Evolutionary conservation across 2,888 invertebrate genomes (phyloP).

Genomic region (Meteorus colon): DNA sequence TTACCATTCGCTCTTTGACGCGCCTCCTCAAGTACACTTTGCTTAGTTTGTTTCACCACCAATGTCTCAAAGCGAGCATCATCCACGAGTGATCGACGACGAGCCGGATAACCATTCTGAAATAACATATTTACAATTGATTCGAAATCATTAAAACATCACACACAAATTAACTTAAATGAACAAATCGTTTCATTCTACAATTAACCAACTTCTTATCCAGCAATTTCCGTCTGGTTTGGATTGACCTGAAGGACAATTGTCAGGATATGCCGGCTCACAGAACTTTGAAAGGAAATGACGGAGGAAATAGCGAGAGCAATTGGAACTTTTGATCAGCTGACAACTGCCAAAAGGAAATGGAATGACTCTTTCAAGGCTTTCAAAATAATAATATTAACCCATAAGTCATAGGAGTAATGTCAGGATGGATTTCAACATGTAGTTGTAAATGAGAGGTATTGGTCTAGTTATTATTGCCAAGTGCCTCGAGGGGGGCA

Average conservation of each 20-base stretch:
- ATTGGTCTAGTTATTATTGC: neutral
- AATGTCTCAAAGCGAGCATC: constrained; percentile 98
- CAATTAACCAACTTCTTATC: constrained; percentile 4
- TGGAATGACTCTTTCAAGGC: constrained; percentile 2
- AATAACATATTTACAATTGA: constrained; percentile 65
- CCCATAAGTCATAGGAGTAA: neutral
- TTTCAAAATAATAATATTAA: constrained; percentile 1
- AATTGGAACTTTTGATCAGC: constrained; percentile 23
- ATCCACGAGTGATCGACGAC: constrained; percentile 95
- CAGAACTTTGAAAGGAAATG: constrained; percentile 6
- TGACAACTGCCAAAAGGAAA: constrained; percentile 12
- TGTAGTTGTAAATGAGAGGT: neutral
- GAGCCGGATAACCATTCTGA: constrained; percentile 97
- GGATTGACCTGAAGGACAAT: neutral
- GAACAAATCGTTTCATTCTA: neutral
- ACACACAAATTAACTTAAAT: neutral
- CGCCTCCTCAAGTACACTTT: constrained; percentile 92
- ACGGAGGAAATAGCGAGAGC: constrained; percentile 16
- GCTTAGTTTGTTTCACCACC: constrained; percentile 95
- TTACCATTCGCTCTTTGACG: constrained; percentile 91
- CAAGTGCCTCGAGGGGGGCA: neutral
- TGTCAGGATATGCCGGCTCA: constrained; percentile 2
- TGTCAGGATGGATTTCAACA: neutral
- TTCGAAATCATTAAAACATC: neutral
- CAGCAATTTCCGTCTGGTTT: constrained; percentile 18